Evolutionary conservation across 2,113 vertebrate genomes (phyloP).

Genomic region (Psilopsiagon aymara): DNA sequence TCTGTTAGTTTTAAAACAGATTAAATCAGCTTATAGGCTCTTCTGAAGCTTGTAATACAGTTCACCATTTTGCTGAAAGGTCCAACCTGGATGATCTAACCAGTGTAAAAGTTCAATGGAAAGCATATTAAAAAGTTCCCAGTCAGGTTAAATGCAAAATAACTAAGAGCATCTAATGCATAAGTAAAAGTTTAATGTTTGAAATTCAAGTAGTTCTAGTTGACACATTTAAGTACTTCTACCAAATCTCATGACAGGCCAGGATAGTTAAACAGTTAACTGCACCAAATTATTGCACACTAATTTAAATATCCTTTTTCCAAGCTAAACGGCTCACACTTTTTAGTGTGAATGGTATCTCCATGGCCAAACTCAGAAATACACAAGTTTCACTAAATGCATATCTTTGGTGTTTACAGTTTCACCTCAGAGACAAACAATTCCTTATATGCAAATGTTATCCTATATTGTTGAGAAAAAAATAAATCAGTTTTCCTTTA

Average conservation of each 20-base stretch:
- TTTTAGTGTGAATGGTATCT: not conserved
- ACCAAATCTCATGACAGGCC: not conserved
- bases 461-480: not conserved
- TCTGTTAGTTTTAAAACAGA: not conserved
- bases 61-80: not conserved
- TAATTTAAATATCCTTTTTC: not conserved
- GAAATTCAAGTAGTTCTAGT: not conserved
- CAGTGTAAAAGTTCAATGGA: not conserved
- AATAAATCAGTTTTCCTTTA: slow-evolving; percentile 30
- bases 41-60: not conserved
- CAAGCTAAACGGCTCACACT: not conserved
- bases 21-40: not conserved
- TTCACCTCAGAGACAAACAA: slow-evolving; percentile 1
- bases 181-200: not conserved
- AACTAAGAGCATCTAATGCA: not conserved
- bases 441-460: not conserved
- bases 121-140: not conserved
- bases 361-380: not conserved
- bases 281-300: not conserved
- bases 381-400: not conserved
- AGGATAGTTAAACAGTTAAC: not conserved
- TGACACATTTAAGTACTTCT: not conserved
- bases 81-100: not conserved
- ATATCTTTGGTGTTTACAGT: not conserved
- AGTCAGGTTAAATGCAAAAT: not conserved